Evolutionary conservation across 2,113 vertebrate genomes (phyloP), one percentile per base, ranked within the genome.

Genomic region (Podarcis cretensis): DNA sequence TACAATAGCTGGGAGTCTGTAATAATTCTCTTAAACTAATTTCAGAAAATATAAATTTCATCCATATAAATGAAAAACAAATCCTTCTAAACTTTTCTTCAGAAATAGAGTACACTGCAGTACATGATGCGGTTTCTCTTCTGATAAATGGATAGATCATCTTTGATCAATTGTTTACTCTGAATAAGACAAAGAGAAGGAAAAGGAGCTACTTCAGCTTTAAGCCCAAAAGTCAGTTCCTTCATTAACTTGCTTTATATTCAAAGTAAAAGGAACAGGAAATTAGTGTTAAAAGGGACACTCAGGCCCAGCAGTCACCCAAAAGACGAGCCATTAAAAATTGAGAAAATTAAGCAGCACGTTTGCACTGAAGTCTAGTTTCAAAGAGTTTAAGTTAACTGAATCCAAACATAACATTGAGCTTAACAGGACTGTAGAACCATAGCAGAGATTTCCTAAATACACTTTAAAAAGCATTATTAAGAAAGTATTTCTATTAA

Each of bases 201-300:
- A 93, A 95, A 92, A 25, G 88, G 85, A 89, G 92, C 92, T 91
- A 89, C 89, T 94, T 94, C 92, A 94, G 93, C 91, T 94, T 92
- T 94, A 92, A 92, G 91, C 90, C 5, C 90, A 92, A 91, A 93
- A 96, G 90, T 89, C 20, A 92, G 92, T 92, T 96, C 94, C 93
- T 96, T 94, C 94, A 95, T 93, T 92, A 90, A 87, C 87, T 94
- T 63, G 5, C 77, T 10, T 93, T 89, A 92, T 69, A 91, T 90
- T 89, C 85, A 93, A 78, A 94, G 86, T 79, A 95, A 95, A 95
- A 78, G 90, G 93, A 90, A 75, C 76, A 93, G 94, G 93, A 90
- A 86, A 83, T 89, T 94, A 93, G 93, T 94, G 94, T 95, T 94
- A 87, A 94, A 93, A 96, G 91, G 93, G 93, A 95, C 90, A 95